These are phyloP conservation scores for Periphyllus acericola DNA, from an alignment of 2,888 invertebrate species.

Conservation along the genomic window DNA sequence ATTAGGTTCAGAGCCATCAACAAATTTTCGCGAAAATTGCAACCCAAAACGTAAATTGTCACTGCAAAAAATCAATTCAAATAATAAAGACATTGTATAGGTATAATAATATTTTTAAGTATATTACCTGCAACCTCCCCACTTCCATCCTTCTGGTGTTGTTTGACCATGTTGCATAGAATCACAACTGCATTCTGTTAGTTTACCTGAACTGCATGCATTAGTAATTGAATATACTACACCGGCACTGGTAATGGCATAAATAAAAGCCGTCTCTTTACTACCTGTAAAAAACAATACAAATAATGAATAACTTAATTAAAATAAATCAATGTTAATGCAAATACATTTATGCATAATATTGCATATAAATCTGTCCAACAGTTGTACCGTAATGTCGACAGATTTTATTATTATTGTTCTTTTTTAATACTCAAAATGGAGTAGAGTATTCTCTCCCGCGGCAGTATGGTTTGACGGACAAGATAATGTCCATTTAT, in stretches of 20 bases:
- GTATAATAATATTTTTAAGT: neutral
- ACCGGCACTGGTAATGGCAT: conserved; percentile 88
- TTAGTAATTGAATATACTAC: conserved; percentile 88
- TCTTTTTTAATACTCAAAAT: no score
- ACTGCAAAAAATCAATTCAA: conserved; percentile 65
- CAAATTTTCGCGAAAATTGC: conserved; percentile 70
- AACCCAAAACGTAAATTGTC: conserved; percentile 72
- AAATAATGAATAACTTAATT: no score
- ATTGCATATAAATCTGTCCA: no score
- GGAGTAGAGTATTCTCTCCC: no score
- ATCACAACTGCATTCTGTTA: conserved; percentile 87
- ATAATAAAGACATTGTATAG: neutral
- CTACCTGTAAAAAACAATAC: conserved; percentile 74
- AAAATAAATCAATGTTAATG: no score
- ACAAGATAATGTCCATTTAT: no score
- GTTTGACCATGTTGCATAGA: conserved; percentile 68
- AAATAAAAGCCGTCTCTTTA: conserved; percentile 88
- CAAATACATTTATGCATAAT: no score
- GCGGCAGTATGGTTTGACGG: no score
- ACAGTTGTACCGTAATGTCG: no score
- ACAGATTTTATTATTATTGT: no score
- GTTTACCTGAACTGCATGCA: conserved; percentile 85
- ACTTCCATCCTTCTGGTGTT: conserved; percentile 79
- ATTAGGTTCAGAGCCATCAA: conserved; percentile 70
- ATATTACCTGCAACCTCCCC: conserved; percentile 81